Base-by-base conservation (phyloP, 2,888 invertebrate genomes). In the Sphinx pinastri region DNA sequence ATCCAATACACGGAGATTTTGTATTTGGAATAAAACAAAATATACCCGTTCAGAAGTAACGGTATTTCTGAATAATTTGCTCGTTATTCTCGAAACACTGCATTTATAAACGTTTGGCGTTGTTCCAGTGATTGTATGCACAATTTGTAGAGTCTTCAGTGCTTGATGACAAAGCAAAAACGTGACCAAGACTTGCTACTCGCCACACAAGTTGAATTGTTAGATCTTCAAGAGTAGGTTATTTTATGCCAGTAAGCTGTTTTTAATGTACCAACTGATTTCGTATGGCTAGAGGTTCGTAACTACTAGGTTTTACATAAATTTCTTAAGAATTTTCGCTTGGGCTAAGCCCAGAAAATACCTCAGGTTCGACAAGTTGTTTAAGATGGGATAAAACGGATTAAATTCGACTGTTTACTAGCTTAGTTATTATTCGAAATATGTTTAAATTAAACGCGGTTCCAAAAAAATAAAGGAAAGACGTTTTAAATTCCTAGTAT, bases 101-200 rank as follows among this genome's bases (percentile, higher is more conserved):
- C 87, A 89, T 90, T 86, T 84, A 86, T 88, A 89, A 90, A 89
- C 85, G 84, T 84, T 86, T 92, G 92, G 92, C 90, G 72, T 45
- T 73, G 74, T 76, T 86, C 91, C 92, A 92, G 81, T 82, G 78
- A 74, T 76, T 77, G 83, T 77, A 81, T 85, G 85, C 84, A 85
- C 84, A 86, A 87, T 87, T 85, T 88, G 84, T 87, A 87, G 85
- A 82, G 85, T 84, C 84, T 84, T 83, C 79, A 77, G 76, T 83
- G 79, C 79, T 76, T 76, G 84, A 83, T 86, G 88, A 88, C 86
- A 82, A 79, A 71, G 84, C 86, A 82, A 83, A 86, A 88, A 90
- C 90, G 89, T 89, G 89, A 87, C 88, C 84, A 83, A 83, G 77
- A 75, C 76, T 77, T 75, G 77, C 78, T 76, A 77, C 79, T 79